These are phyloP conservation scores for Malurus elegans DNA, from an alignment of 2,113 vertebrate species.

Conservation along the genomic window DNA sequence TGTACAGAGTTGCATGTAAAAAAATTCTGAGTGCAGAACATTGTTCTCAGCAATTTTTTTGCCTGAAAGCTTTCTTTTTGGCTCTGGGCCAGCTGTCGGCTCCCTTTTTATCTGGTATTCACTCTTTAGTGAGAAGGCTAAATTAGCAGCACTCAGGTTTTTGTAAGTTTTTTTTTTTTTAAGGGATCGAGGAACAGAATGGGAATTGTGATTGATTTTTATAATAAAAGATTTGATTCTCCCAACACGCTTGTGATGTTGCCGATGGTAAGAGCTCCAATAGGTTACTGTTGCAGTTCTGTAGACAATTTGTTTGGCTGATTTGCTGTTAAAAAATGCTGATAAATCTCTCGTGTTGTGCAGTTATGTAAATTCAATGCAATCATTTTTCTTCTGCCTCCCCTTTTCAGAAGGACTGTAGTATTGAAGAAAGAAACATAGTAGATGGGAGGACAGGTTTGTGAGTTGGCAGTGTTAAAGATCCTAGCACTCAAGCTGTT, in stretches of 20 bases:
- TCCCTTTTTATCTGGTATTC: slow-evolving; percentile 71
- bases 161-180: not conserved
- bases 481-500: not conserved
- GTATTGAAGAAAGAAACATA: not conserved
- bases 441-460: not conserved
- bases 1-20: not conserved
- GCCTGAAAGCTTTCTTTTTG: slow-evolving; percentile 64
- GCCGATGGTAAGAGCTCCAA: not conserved
- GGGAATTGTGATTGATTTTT: slow-evolving; percentile 60
- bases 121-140: slow-evolving; percentile 64
- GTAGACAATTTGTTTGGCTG: slow-evolving; percentile 61
- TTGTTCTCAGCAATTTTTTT: slow-evolving; percentile 37
- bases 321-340: slow-evolving; percentile 62
- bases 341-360: slow-evolving; percentile 45
- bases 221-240: slow-evolving; percentile 55
- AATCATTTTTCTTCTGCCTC: slow-evolving; percentile 27
- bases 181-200: slow-evolving; percentile 40
- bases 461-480: not conserved
- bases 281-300: slow-evolving; percentile 54
- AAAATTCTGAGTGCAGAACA: slow-evolving; percentile 5
- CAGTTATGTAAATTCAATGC: slow-evolving; percentile 58
- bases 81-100: slow-evolving; percentile 65
- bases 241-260: slow-evolving; percentile 40
- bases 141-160: slow-evolving; percentile 67
- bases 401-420: not conserved